These are phyloP conservation scores for Pteromalus puparum DNA, from an alignment of 1,140 invertebrate genomes.

Conservation along the genomic window DNA sequence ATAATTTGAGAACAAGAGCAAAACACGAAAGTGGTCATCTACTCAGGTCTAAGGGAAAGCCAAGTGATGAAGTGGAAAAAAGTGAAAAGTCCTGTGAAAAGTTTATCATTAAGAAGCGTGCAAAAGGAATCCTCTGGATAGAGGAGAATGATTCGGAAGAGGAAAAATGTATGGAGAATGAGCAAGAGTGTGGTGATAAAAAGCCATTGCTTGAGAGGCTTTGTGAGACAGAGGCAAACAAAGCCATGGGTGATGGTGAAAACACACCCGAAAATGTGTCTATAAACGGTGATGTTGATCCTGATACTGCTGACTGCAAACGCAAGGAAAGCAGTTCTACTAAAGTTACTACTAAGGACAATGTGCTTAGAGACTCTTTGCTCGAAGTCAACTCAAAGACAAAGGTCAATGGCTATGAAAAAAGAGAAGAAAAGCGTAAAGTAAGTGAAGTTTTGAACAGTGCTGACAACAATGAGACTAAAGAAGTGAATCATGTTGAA, in stretches of 20 bases:
- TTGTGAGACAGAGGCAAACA: conserved; percentile 54
- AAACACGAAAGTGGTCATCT: conserved; percentile 73
- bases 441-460: conserved; percentile 25
- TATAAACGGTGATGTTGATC: conserved; percentile 42
- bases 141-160: conserved; percentile 67
- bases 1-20: conserved; percentile 71
- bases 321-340: conserved; percentile 31
- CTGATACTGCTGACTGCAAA: conserved; percentile 29
- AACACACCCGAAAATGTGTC: conserved; percentile 26
- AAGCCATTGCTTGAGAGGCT: conserved; percentile 54
- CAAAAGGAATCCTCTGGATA: conserved; percentile 73
- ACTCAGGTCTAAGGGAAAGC: conserved; percentile 71
- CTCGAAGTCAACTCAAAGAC: conserved; percentile 33
- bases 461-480: conserved; percentile 25
- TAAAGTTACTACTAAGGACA: conserved; percentile 27
- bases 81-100: conserved; percentile 67
- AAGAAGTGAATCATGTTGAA: conserved; percentile 40
- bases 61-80: conserved; percentile 67
- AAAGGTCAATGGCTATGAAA: conserved; percentile 50
- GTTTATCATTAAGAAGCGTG: conserved; percentile 71
- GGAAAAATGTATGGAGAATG: conserved; percentile 54
- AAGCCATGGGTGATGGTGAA: conserved; percentile 27
- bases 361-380: conserved; percentile 35
- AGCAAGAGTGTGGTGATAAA: conserved; percentile 49
- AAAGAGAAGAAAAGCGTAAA: conserved; percentile 21